Conservation (phyloP, 2,797 vertebrate species). For the Artibeus jamaicensis region DNA sequence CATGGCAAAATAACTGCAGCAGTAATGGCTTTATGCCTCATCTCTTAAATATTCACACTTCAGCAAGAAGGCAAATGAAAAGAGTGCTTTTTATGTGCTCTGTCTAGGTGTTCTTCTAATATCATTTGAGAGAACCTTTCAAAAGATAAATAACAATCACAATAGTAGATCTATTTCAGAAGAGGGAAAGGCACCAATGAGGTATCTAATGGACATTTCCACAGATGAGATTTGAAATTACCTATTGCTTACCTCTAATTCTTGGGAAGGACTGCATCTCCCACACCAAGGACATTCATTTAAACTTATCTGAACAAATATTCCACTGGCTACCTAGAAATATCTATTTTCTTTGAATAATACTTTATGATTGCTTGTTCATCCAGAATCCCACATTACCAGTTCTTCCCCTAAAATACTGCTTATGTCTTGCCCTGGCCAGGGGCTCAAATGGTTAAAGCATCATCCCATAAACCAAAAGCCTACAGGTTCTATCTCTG, state of each 20-base stretch:
- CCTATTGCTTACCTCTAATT: not conserved
- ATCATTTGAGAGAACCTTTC: not conserved
- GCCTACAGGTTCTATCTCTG: no score
- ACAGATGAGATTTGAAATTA: not conserved
- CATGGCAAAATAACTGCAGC: conserved; percentile 34
- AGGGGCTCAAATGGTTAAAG: no score
- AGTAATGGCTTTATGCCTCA: not conserved
- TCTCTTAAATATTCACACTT: conserved; percentile 60
- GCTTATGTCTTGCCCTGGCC: no score
- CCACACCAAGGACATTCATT: not conserved
- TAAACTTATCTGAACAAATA: not conserved
- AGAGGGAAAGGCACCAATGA: not conserved
- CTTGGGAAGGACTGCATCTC: not conserved
- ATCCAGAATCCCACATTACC: not conserved
- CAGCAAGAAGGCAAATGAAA: conserved; percentile 57
- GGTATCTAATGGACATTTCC: not conserved
- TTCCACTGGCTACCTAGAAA: not conserved
- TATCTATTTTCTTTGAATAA: not conserved
- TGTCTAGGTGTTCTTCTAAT: not conserved
- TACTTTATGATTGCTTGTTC: not conserved
- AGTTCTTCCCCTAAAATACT: not conserved
- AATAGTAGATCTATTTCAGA: not conserved
- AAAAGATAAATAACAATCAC: conserved; percentile 19
- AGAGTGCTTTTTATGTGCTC: conserved; percentile 34
- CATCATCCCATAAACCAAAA: no score